These are phyloP conservation scores for Vespertilio murinus DNA, from an alignment of 2,797 vertebrate species.

Conservation along the genomic window DNA sequence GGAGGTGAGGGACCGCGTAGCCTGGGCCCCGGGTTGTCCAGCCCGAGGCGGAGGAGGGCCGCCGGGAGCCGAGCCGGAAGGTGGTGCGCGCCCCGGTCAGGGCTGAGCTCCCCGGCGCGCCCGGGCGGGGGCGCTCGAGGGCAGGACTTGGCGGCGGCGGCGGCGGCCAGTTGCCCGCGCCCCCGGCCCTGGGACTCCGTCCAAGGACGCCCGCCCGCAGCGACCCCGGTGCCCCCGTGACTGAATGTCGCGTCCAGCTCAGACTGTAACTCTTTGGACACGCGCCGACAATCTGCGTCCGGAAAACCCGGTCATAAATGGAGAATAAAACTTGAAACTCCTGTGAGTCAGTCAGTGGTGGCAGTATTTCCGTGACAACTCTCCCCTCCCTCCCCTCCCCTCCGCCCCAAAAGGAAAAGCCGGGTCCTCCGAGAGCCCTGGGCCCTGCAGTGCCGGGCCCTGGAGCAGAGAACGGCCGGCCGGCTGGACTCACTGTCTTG, in stretches of 20 bases:
- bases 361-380: neutral
- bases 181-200: fast-evolving
- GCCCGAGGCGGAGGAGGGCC: fast-evolving
- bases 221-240: neutral
- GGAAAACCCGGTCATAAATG: neutral
- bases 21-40: neutral
- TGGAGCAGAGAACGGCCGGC: neutral
- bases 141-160: fast-evolving
- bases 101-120: fast-evolving
- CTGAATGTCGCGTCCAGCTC: neutral
- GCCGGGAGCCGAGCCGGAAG: neutral
- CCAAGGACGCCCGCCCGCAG: neutral
- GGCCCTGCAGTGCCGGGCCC: neutral
- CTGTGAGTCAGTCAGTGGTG: neutral
- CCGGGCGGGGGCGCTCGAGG: slow-evolving; percentile 60
- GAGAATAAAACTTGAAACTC: neutral
- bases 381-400: too few species aligned
- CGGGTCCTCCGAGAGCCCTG: neutral
- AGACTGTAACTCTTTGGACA: neutral
- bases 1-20: fast-evolving
- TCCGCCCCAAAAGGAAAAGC: too few species aligned
- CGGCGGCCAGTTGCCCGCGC: fast-evolving
- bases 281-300: neutral
- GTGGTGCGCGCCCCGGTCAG: too few species aligned
- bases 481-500: neutral